Evolutionary conservation across 2,113 vertebrate genomes (phyloP).

Genomic region (Aleadryas rufinucha): DNA sequence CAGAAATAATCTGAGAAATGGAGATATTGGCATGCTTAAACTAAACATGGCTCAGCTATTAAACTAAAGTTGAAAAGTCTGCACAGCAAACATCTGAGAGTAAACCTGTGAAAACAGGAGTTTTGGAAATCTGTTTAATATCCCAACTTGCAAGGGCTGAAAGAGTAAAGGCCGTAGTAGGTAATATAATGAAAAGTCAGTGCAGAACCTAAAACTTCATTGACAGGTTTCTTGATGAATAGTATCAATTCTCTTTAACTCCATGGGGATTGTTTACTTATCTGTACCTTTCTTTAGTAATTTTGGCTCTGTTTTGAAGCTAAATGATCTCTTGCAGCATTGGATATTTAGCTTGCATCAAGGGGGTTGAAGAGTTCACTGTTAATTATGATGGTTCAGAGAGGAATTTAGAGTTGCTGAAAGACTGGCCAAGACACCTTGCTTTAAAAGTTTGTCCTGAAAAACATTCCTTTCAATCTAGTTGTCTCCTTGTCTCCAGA

Average conservation of each 20-base stretch:
- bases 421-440: background rate
- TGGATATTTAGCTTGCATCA: background rate
- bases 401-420: slow-evolving; percentile 45
- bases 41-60: background rate
- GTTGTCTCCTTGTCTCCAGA: background rate
- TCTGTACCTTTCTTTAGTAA: background rate
- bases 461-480: background rate
- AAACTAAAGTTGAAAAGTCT: background rate
- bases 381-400: slow-evolving; percentile 62
- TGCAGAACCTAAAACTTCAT: background rate
- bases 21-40: background rate
- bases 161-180: background rate
- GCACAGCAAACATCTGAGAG: background rate
- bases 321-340: background rate
- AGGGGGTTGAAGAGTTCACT: slow-evolving; percentile 12
- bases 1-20: background rate
- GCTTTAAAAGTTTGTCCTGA: background rate
- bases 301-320: slow-evolving; percentile 27
- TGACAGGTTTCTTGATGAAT: background rate
- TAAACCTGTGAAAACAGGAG: background rate
- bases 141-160: background rate
- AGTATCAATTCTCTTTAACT: background rate
- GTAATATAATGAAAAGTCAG: background rate
- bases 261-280: background rate
- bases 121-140: background rate